Evolutionary conservation across 2,113 vertebrate species (phyloP).

Genomic region (Ictidomys tridecemlineatus): DNA sequence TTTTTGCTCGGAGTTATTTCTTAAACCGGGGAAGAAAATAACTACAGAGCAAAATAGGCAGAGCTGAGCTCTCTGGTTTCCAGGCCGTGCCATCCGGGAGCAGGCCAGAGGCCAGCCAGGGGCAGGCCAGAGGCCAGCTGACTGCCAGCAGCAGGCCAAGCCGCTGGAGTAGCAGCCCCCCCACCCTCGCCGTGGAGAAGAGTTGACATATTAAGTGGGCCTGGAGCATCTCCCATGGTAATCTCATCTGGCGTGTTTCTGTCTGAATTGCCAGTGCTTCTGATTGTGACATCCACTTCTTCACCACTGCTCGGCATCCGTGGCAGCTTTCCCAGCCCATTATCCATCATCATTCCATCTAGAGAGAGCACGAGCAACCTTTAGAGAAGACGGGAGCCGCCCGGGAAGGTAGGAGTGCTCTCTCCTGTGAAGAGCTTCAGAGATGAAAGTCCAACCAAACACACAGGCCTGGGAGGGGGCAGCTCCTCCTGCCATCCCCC

Average conservation of each 20-base stretch:
- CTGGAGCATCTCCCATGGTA: too few species aligned
- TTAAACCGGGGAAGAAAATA: background rate
- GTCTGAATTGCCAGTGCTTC: background rate
- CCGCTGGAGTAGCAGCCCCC: fast-evolving
- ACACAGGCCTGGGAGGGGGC: fast-evolving
- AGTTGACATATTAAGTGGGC: fast-evolving
- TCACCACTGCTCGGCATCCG: fast-evolving
- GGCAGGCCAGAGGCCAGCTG: too few species aligned
- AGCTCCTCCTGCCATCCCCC: fast-evolving
- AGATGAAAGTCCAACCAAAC: background rate
- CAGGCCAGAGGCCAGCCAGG: fast-evolving
- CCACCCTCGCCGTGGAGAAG: fast-evolving
- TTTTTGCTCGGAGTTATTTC: too few species aligned
- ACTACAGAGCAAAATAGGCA: fast-evolving
- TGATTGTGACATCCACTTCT: background rate
- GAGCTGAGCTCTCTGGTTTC: background rate
- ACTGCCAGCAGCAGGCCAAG: too few species aligned
- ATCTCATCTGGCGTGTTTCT: background rate
- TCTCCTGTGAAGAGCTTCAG: background rate
- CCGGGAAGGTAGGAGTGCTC: background rate
- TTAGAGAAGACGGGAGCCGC: background rate
- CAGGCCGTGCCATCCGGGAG: fast-evolving
- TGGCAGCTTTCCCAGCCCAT: background rate
- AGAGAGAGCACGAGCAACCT: background rate
- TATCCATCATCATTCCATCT: background rate